Percentiles rank a stretch among this genome's conserved stretches.
These are phyloP conservation scores for Cydia splendana DNA, from an alignment of 1,140 invertebrate genomes.

Conservation along the genomic window DNA sequence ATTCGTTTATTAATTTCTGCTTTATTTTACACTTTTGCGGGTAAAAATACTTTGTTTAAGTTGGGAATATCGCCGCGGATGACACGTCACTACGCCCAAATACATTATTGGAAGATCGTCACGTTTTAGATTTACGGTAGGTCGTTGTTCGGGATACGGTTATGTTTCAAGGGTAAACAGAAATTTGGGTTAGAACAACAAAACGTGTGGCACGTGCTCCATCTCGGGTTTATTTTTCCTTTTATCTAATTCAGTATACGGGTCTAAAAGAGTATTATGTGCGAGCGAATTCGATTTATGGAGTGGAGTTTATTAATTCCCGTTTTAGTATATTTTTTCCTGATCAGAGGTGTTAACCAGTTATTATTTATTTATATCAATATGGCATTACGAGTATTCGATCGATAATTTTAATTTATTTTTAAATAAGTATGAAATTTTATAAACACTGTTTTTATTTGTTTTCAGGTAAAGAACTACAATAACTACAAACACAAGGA, in stretches of 20 bases:
- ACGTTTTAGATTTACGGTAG: slow-evolving; percentile 29
- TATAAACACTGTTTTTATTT: too few species aligned
- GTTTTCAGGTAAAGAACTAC: too few species aligned
- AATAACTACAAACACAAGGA: too few species aligned
- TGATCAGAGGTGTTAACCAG: too few species aligned
- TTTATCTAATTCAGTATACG: neutral
- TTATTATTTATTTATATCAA: too few species aligned
- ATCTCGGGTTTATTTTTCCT: neutral
- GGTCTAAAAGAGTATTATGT: neutral
- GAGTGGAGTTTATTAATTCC: too few species aligned
- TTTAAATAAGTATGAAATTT: too few species aligned
- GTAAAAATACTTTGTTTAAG: neutral
- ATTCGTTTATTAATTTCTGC: too few species aligned
- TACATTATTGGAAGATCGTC: slow-evolving; percentile 12
- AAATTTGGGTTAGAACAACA: slow-evolving; percentile 25
- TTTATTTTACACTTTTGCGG: too few species aligned
- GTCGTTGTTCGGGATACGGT: slow-evolving; percentile 17
- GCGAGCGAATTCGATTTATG: neutral
- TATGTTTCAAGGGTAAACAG: slow-evolving; percentile 8
- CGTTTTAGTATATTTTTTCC: too few species aligned
- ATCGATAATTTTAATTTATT: too few species aligned
- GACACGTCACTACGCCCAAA: neutral
- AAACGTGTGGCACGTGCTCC: slow-evolving; percentile 10
- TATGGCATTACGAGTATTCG: too few species aligned
- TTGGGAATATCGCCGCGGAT: neutral